phyloP scores from a whole-genome alignment of 2,113 vertebrate species.

The Tenrec ecaudatus region DNA sequence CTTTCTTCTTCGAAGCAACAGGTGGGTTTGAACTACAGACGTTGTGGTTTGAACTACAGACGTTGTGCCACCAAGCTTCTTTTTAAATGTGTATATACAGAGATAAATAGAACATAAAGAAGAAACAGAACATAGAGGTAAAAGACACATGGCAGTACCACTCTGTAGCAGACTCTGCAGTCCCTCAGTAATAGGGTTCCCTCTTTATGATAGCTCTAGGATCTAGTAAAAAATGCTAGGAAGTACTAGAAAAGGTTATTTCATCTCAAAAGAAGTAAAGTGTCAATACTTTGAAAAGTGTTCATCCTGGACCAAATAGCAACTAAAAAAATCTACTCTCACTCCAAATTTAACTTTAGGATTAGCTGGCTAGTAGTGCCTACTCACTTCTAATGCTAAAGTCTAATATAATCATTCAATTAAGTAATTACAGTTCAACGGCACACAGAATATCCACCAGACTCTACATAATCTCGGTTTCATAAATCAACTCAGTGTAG shows the following conservation, averaged over 20 bases:
- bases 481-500: background rate
- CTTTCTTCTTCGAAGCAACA: too few species aligned
- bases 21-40: too few species aligned
- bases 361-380: background rate
- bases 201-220: background rate
- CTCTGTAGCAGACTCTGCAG: background rate
- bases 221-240: too few species aligned
- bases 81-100: background rate
- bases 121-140: background rate
- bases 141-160: background rate
- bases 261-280: background rate
- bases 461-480: background rate
- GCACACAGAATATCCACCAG: background rate
- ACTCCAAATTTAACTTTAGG: background rate
- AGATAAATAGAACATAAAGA: background rate
- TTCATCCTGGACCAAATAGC: background rate
- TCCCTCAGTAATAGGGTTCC: background rate
- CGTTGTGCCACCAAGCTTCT: too few species aligned
- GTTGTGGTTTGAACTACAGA: too few species aligned
- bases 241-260: background rate
- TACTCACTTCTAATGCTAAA: conserved; percentile 10
- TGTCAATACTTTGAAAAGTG: background rate
- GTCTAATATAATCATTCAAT: background rate
- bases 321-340: background rate
- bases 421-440: background rate